Evolutionary conservation across 2,888 invertebrate species (phyloP), one percentile per base, ranked within the genome.

Genomic region (Caenorhabditis sp.): DNA sequence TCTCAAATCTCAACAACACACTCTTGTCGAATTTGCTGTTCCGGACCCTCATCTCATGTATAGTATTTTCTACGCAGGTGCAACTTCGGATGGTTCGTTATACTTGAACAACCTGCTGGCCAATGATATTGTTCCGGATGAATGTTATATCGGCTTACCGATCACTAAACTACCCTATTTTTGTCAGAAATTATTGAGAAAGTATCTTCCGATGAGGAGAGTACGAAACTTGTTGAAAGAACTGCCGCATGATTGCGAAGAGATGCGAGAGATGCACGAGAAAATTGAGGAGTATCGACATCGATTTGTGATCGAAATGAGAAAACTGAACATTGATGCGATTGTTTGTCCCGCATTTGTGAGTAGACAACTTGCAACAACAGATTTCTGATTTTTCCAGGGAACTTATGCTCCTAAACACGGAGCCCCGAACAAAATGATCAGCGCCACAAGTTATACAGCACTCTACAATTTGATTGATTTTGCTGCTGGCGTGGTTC

Each of bases 401-500:
- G 62, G 51, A 10, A 27, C 31, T 1, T 21, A 60, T 8, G 66
- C 84, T 17, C 78, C 82, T 6, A 75, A 77, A 19, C 82, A 82
- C 59, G 76, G 80, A 3, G 70, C 70, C 10, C 80, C 82, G 0
- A 71, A 77, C 12, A 58, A 77, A 55, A 72, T 85, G 36, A 66
- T 78, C 50, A 71, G 80, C 6, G 86, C 82, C 4, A 72, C 77
- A n/a, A 81, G 79, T 54, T 76, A 76, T 70, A 71, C 76, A 14
- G 70, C 71, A 1, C 76, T 70, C 57, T 76, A 43, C 60, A 76
- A 76, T 36, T 19, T 76, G 19, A 19, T 76, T n/a, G 76, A 76
- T 21, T 76, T 69, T 31, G 67, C 76, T n/a, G 76, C 76, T 12
- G 73, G 69, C 23, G 82, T 84, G 5, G 86, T 88, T 27, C 87